A percentile compares a stretch with the other conserved stretches of the same genome.
phyloP scores from a whole-genome alignment of 2,113 vertebrate species.

The Malurus melanocephalus region DNA sequence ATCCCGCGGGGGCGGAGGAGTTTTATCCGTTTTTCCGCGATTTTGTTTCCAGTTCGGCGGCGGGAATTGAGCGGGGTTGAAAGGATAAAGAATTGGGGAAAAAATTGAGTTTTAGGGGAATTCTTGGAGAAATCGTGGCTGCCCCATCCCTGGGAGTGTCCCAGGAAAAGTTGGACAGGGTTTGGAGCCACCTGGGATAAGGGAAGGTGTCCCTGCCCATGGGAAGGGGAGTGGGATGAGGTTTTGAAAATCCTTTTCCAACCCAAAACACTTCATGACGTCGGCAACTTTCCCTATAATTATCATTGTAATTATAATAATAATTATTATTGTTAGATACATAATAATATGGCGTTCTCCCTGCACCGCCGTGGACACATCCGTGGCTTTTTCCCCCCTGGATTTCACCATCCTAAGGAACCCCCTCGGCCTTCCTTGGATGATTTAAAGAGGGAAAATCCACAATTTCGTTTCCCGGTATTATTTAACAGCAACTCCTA shows the following conservation, averaged over 20 bases:
- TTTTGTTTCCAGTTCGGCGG: background rate
- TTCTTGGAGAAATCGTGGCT: background rate
- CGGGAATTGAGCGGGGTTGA: background rate
- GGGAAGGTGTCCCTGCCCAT: background rate
- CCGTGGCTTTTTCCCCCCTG: background rate
- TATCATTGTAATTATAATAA: no score
- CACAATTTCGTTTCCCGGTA: background rate
- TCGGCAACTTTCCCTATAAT: no score
- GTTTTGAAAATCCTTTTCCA: no score
- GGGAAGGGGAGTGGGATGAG: no score
- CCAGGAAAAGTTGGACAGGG: background rate
- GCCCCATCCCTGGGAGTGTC: background rate
- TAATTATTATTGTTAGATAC: background rate
- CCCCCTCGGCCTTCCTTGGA: rapidly evolving
- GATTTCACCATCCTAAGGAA: background rate
- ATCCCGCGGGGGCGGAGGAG: background rate
- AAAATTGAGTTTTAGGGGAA: background rate
- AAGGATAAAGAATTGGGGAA: background rate
- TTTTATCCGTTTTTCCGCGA: background rate
- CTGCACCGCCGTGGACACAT: background rate
- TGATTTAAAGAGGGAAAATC: background rate
- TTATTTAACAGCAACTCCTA: background rate
- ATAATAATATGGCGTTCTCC: background rate
- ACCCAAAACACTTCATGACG: background rate
- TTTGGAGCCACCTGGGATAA: background rate